Evolutionary conservation across 2,113 vertebrate genomes (phyloP).

Genomic region (Ciconia maguari): DNA sequence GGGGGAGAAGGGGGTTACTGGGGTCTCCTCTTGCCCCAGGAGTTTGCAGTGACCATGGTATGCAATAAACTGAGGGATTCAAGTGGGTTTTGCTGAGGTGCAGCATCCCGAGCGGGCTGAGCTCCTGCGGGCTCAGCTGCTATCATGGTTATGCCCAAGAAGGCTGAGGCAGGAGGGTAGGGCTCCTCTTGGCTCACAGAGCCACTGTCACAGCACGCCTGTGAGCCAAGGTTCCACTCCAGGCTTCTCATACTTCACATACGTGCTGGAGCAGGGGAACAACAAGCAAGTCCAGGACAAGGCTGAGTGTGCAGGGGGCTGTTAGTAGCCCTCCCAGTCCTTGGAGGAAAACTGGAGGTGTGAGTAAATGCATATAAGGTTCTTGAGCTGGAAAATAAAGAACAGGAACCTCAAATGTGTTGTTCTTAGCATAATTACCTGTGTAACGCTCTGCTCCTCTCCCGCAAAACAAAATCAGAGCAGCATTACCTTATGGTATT

Average conservation of each 20-base stretch:
- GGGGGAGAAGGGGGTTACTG: neutral
- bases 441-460: neutral
- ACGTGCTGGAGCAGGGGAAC: neutral
- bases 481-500: neutral
- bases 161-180: neutral
- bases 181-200: neutral
- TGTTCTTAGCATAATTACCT: neutral
- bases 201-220: neutral
- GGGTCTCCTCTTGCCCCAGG: neutral
- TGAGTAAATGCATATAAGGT: neutral
- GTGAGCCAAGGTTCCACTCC: neutral
- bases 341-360: neutral
- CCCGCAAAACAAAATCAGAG: fast-evolving
- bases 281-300: neutral
- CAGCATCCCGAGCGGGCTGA: fast-evolving
- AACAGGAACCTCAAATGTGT: neutral
- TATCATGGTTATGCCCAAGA: fast-evolving
- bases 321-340: neutral
- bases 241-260: neutral
- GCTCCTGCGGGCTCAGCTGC: neutral
- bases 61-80: neutral
- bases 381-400: neutral
- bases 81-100: neutral
- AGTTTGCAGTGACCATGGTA: neutral
- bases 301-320: neutral